These are phyloP conservation scores for Drepana falcataria DNA, from an alignment of 2,888 invertebrate species.

Conservation along the genomic window DNA sequence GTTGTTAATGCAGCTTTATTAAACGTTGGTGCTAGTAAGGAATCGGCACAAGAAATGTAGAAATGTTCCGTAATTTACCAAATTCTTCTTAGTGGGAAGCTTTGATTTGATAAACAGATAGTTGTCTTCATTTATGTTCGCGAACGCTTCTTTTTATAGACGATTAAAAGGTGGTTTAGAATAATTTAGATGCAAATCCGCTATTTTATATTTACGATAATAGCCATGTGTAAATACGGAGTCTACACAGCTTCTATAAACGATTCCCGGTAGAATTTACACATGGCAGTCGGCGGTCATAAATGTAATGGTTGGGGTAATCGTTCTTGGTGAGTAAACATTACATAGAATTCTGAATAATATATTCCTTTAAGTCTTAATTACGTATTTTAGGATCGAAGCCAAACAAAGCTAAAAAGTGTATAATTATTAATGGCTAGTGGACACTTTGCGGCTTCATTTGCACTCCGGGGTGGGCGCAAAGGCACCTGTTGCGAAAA, in stretches of 20 bases:
- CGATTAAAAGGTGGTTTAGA: constrained; percentile 11
- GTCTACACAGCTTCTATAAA: constrained; percentile 16
- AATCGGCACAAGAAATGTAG: constrained; percentile 8
- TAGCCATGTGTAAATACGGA: constrained; percentile 16
- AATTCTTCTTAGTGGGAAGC: neutral
- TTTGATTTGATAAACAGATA: constrained; percentile 3
- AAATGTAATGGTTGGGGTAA: neutral
- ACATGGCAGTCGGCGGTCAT: neutral
- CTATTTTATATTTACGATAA: constrained; percentile 18
- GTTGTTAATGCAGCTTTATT: constrained; percentile 35
- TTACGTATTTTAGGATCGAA: constrained; percentile 20
- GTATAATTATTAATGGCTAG: constrained; percentile 36
- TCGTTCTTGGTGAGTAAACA: too few relatives aligned
- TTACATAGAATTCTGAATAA: too few relatives aligned
- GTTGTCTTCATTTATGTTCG: constrained; percentile 12
- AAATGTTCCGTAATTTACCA: constrained; percentile 3
- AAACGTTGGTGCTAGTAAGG: constrained; percentile 14
- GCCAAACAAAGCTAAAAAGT: constrained; percentile 26
- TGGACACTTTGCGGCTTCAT: constrained; percentile 40
- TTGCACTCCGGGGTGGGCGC: constrained; percentile 16
- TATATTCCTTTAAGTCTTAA: neutral
- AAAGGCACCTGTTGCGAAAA: constrained; percentile 35
- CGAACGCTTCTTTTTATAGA: constrained; percentile 13
- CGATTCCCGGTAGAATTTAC: constrained; percentile 18
- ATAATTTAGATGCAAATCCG: constrained; percentile 27